Base-by-base conservation (phyloP, 2,113 vertebrate genomes). In the Gadus chalcogrammus region DNA sequence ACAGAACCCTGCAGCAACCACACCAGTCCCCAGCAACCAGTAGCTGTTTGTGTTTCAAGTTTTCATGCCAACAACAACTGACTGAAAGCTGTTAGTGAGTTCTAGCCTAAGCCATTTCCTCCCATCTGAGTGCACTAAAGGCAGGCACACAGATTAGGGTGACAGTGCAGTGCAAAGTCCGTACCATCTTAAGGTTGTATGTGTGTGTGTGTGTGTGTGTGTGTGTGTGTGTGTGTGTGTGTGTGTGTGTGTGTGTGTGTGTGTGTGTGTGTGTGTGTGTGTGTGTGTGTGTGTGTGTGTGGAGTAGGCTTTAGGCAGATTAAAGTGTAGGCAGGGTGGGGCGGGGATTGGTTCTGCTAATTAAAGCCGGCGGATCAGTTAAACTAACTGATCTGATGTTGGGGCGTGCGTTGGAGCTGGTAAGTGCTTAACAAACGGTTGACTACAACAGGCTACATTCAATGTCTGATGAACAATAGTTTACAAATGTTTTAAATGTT, bases 291-390 rank as follows among this genome's bases (percentile, higher is more conserved):
- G 42, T 48, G 42, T 48, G 42, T 8, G 58, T 60, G 76, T 65
- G 18, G 72, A 85, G 53, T 7, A 67, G 82, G 79, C 82, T 88
- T 84, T 82, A 72, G 79, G 64, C 74, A 84, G 87, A 88, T 88
- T 85, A 83, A 75, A 82, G 66, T 68, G 66, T 70, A 84, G 82
- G 75, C 80, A 85, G 84, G 87, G 82, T 78, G 69, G 77, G 77
- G 78, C 84, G 82, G 76, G 79, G 78, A 70, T 81, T 81, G 75
- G 72, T 83, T 84, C 75, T 79, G 68, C 62, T 83, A 73, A 85
- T 86, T 82, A 79, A 86, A 15, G 42, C 42, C 42, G 11, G 11
- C 42, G 42, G 42, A 48, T 48, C 42, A 48, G 42, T 48, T 48
- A 13, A 48, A 48, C 42, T 48, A 48, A 48, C 42, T 48, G 42